Conservation (phyloP, 2,113 vertebrate genomes). For the Camelus bactrianus region DNA sequence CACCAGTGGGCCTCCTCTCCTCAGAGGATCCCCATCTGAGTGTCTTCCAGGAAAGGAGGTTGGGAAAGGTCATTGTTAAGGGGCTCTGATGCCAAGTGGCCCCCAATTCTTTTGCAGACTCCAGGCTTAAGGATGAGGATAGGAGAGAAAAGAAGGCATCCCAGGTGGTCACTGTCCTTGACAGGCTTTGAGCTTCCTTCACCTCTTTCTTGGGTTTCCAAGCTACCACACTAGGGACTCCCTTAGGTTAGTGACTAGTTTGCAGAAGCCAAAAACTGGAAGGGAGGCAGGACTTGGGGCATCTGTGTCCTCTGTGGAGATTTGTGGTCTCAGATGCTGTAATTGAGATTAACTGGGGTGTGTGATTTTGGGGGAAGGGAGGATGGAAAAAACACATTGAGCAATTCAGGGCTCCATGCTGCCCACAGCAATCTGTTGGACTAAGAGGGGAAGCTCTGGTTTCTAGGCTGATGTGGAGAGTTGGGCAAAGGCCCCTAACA, state of each 20-base stretch:
- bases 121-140: not conserved
- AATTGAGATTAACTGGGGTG: not conserved
- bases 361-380: not conserved
- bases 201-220: not conserved
- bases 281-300: not conserved
- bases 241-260: not conserved
- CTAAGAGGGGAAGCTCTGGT: slow-evolving; percentile 23
- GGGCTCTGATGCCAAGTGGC: not conserved
- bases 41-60: not conserved
- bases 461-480: slow-evolving; percentile 44
- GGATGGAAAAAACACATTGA: not conserved
- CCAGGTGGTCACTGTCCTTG: not conserved
- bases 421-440: slow-evolving; percentile 47
- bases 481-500: not conserved
- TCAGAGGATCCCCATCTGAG: not conserved
- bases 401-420: not conserved
- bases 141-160: not conserved
- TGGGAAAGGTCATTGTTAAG: not conserved
- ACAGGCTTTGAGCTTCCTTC: not conserved
- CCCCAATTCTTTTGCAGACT: not conserved
- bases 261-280: not conserved
- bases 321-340: not conserved
- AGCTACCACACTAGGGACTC: not conserved
- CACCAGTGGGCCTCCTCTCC: not conserved
- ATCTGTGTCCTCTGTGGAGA: not conserved